These are phyloP conservation scores for Alloscopus bannaensis DNA, from an alignment of 2,888 invertebrate species.

Conservation along the genomic window DNA sequence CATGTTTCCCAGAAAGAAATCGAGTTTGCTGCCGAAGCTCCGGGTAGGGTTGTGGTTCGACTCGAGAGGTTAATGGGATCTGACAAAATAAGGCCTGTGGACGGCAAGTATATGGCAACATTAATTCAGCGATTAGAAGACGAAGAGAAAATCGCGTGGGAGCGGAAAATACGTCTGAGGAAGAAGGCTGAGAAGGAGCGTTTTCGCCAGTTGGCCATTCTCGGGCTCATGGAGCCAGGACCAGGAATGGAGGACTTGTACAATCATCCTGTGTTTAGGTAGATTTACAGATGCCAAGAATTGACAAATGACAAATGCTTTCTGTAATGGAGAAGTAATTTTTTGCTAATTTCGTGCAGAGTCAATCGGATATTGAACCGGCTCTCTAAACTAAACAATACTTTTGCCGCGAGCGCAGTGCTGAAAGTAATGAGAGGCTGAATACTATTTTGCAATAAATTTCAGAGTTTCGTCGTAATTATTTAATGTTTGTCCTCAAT, in stretches of 20 bases:
- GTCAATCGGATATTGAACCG: constrained; percentile 64
- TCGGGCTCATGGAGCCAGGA: constrained; percentile 69
- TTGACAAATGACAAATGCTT: no score
- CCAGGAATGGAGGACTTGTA: constrained; percentile 70
- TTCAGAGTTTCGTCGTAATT: background rate
- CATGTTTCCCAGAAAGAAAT: constrained; percentile 39
- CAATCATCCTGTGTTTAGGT: constrained; percentile 71
- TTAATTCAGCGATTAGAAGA: constrained; percentile 81
- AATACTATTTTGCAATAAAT: background rate
- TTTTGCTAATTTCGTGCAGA: constrained; percentile 15
- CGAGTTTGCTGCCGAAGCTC: constrained; percentile 57
- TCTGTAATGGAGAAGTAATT: background rate
- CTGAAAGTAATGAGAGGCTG: constrained; percentile 18
- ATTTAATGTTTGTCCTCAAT: background rate
- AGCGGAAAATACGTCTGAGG: constrained; percentile 81
- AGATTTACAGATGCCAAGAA: background rate
- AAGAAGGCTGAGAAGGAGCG: constrained; percentile 75
- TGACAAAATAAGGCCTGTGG: constrained; percentile 82
- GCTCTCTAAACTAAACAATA: constrained; percentile 28
- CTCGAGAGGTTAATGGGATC: constrained; percentile 84
- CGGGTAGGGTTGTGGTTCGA: constrained; percentile 74
- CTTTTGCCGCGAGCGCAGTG: constrained; percentile 12
- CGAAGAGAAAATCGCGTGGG: constrained; percentile 81
- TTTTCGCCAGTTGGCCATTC: constrained; percentile 66
- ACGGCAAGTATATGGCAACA: constrained; percentile 82